Evolutionary conservation across 2,113 vertebrate species (phyloP).

Genomic region (Lasiurus borealis): DNA sequence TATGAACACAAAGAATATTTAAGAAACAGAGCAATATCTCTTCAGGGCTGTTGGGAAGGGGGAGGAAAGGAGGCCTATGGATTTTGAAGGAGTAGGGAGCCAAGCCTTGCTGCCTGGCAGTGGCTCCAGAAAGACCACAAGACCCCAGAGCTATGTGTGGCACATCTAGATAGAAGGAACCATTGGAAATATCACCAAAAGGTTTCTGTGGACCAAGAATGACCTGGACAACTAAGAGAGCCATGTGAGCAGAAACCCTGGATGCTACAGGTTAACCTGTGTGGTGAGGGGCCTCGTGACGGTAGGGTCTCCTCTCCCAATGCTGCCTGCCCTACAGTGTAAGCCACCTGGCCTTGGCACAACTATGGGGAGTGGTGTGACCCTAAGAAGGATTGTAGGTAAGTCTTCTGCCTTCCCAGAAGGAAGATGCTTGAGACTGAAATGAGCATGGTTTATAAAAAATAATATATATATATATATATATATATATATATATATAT

Average conservation of each 20-base stretch:
- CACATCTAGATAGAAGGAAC: not conserved
- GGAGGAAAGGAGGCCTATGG: not conserved
- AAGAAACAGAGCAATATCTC: not conserved
- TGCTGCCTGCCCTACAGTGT: rapidly evolving
- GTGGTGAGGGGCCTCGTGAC: not conserved
- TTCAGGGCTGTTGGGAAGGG: not conserved
- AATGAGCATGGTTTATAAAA: not conserved
- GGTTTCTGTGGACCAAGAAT: not conserved
- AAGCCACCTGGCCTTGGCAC: not conserved
- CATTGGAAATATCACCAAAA: not conserved
- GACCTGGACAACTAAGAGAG: not conserved
- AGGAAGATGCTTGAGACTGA: slow-evolving; percentile 26
- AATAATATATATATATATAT: not conserved
- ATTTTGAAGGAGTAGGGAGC: not conserved
- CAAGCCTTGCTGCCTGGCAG: not conserved
- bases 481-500: no score
- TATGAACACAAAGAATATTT: not conserved
- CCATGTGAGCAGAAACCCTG: not conserved
- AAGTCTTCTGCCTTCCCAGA: slow-evolving; percentile 20
- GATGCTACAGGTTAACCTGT: not conserved
- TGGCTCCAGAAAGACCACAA: not conserved
- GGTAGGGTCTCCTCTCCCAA: not conserved
- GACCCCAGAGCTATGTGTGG: not conserved
- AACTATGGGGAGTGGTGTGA: not conserved
- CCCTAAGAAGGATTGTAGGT: not conserved